A percentile compares a stretch with the other conserved stretches of the same genome.
These are phyloP conservation scores for Nephrotoma appendiculata DNA, from an alignment of 2,888 invertebrate species.

Conservation along the genomic window DNA sequence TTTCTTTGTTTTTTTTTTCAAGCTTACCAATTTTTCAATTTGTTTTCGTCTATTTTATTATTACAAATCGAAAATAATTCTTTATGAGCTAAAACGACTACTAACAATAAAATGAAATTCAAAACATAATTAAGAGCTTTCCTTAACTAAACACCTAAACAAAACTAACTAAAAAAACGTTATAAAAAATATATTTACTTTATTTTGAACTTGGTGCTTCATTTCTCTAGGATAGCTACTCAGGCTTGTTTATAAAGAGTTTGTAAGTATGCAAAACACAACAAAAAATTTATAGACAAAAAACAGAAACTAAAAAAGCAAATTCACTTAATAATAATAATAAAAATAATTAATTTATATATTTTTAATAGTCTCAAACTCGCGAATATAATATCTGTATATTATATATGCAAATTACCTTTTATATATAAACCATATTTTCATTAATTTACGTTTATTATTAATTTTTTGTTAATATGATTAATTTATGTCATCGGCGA, in stretches of 20 bases:
- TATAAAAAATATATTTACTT: constrained; percentile 2
- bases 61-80: background rate
- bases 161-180: background rate
- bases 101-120: background rate
- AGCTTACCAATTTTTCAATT: background rate
- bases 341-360: background rate
- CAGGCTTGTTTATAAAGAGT: constrained; percentile 4
- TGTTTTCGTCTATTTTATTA: background rate
- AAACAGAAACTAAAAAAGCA: background rate
- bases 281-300: background rate
- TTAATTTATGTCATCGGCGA: background rate
- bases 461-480: background rate
- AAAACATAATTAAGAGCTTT: background rate
- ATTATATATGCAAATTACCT: background rate
- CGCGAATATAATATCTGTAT: background rate
- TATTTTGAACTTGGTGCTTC: constrained; percentile 26
- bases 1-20: background rate
- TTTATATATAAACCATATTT: background rate
- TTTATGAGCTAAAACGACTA: background rate
- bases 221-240: constrained; percentile 32
- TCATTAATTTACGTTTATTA: background rate
- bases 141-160: background rate
- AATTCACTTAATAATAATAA: background rate
- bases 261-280: constrained; percentile 5
- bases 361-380: background rate